Percentiles rank a stretch among this genome's conserved stretches.
Conservation (phyloP, 2,888 invertebrate species). For the Melipona beecheii region DNA sequence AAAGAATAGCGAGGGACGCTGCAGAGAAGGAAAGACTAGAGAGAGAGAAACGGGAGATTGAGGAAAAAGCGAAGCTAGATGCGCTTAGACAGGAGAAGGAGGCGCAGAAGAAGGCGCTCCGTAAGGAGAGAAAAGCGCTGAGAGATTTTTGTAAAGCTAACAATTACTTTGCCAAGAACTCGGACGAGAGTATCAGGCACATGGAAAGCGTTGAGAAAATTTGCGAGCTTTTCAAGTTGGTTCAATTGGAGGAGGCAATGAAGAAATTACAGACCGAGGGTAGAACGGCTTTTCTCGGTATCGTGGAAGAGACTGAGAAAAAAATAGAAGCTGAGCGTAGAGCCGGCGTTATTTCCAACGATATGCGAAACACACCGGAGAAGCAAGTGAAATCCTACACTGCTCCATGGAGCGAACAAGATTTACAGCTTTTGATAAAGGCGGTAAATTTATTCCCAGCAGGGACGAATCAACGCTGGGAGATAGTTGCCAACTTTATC, state of each 20-base stretch:
- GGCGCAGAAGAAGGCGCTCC: conserved; percentile 92
- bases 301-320: conserved; percentile 90
- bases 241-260: conserved; percentile 91
- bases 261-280: conserved; percentile 88
- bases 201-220: conserved; percentile 97
- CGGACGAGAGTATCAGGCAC: conserved; percentile 90
- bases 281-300: conserved; percentile 88
- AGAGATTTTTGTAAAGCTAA: conserved; percentile 92
- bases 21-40: conserved; percentile 86
- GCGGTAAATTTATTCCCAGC: conserved; percentile 99
- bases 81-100: conserved; percentile 94
- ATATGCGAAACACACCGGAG: conserved; percentile 74
- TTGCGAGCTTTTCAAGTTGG: conserved; percentile 91
- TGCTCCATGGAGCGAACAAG: conserved; percentile 92
- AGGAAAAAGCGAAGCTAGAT: conserved; percentile 92
- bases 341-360: conserved; percentile 81
- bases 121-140: conserved; percentile 93
- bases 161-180: conserved; percentile 90
- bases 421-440: conserved; percentile 96
- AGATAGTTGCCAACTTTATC: conserved; percentile 97
- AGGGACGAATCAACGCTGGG: conserved; percentile 95
- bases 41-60: conserved; percentile 92
- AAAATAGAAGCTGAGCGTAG: conserved; percentile 91
- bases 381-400: conserved; percentile 77
- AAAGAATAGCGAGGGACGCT: conserved; percentile 90